These are phyloP conservation scores for Drosophila parvula DNA, from an alignment of 1,140 invertebrate species.

Conservation along the genomic window DNA sequence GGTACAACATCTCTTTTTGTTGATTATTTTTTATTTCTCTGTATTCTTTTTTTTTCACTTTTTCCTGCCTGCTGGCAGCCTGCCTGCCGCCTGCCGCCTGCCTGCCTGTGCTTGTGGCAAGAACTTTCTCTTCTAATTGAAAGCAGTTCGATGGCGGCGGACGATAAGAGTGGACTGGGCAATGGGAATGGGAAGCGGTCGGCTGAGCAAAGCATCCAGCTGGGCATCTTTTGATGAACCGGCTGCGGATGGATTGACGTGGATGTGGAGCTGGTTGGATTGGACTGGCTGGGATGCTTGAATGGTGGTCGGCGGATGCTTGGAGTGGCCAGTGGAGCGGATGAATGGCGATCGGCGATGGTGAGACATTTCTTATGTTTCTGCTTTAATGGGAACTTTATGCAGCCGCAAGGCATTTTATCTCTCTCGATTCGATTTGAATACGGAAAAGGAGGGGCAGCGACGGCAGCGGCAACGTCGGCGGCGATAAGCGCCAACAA, in stretches of 20 bases:
- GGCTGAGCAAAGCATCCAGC: slow-evolving; percentile 51
- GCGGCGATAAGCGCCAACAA: slow-evolving; percentile 63
- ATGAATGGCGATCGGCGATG: slow-evolving; percentile 53
- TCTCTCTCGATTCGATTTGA: slow-evolving; percentile 61
- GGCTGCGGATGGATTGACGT: slow-evolving; percentile 31
- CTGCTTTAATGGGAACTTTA: slow-evolving; percentile 66
- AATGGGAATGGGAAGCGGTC: slow-evolving; percentile 21
- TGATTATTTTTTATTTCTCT: slow-evolving; percentile 48
- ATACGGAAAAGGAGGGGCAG: slow-evolving; percentile 41
- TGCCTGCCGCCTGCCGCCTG: too few species aligned
- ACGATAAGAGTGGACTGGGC: slow-evolving; percentile 50
- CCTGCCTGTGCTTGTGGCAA: slow-evolving; percentile 64
- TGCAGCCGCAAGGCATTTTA: slow-evolving; percentile 73
- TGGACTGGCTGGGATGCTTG: slow-evolving; percentile 19
- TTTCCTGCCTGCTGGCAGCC: slow-evolving; percentile 51
- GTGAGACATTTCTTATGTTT: slow-evolving; percentile 56
- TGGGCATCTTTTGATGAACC: slow-evolving; percentile 61
- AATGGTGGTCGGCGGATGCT: slow-evolving; percentile 4
- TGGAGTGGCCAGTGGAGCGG: slow-evolving; percentile 41
- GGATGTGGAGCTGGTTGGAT: slow-evolving; percentile 38
- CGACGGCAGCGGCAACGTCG: not conserved
- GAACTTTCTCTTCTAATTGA: slow-evolving; percentile 83
- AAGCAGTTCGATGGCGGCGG: slow-evolving; percentile 74
- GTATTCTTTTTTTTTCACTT: slow-evolving; percentile 66
- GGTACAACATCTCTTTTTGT: slow-evolving; percentile 52